Percentiles rank a stretch among this genome's conserved stretches.
phyloP scores from a whole-genome alignment of 2,797 vertebrate genomes.

The Mycteria americana region DNA sequence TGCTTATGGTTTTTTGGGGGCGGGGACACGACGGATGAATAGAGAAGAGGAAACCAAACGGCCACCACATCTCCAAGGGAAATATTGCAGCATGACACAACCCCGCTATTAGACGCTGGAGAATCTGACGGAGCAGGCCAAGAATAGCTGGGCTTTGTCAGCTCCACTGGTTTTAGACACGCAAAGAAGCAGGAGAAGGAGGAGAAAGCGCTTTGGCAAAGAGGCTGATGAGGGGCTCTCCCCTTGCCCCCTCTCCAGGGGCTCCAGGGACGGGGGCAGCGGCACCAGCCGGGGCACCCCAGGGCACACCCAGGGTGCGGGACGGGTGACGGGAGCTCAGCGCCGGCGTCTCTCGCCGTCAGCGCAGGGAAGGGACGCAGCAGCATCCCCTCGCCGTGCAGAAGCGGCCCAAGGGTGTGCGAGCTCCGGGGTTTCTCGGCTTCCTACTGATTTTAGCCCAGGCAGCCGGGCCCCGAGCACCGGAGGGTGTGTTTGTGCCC shows the following conservation, averaged over 20 bases:
- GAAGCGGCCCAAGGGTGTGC: rapidly evolving
- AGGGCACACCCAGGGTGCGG: neutral
- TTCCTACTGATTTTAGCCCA: neutral
- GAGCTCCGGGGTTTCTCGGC: rapidly evolving
- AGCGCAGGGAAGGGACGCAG: neutral
- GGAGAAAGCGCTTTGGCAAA: neutral
- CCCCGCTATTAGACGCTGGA: rapidly evolving
- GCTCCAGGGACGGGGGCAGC: neutral
- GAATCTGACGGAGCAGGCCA: neutral
- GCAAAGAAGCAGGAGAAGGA: neutral
- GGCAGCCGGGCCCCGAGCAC: neutral
- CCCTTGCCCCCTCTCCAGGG: neutral
- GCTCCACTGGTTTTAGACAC: rapidly evolving
- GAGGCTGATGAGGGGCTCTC: neutral
- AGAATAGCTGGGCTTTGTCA: neutral
- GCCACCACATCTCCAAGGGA: neutral
- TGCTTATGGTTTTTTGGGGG: neutral
- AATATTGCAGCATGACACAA: neutral
- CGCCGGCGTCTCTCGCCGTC: neutral
- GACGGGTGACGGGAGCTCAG: neutral
- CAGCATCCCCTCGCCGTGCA: rapidly evolving
- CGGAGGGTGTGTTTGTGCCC: neutral
- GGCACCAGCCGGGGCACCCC: neutral
- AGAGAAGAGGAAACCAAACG: neutral
- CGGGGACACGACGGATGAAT: neutral